phyloP scores from a whole-genome alignment of 2,113 vertebrate genomes.

The Marmota flaviventris region DNA sequence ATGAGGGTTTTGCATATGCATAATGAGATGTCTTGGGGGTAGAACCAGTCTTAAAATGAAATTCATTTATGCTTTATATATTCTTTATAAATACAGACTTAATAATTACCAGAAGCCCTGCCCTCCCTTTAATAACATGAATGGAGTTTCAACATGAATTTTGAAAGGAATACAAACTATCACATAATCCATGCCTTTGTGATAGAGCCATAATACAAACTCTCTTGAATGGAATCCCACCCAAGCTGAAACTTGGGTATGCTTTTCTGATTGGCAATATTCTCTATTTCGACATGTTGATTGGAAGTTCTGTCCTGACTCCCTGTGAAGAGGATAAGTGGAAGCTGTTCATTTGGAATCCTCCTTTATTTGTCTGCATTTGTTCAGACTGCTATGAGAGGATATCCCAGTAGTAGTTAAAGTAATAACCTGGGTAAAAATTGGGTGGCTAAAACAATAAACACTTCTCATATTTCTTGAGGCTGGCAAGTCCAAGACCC shows the following conservation, averaged over 20 bases:
- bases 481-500: no score
- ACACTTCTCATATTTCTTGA: not conserved
- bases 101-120: not conserved
- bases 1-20: not conserved
- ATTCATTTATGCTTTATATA: not conserved
- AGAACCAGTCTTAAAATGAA: not conserved
- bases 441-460: not conserved
- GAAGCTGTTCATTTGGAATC: not conserved
- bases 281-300: not conserved
- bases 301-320: not conserved
- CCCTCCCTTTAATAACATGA: not conserved
- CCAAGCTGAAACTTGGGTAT: not conserved
- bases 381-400: not conserved
- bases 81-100: not conserved
- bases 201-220: not conserved
- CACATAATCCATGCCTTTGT: not conserved
- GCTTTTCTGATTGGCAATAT: not conserved
- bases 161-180: not conserved
- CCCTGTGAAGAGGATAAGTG: not conserved
- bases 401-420: no score
- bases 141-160: not conserved
- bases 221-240: not conserved
- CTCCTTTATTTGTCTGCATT: not conserved
- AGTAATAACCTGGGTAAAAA: not conserved
- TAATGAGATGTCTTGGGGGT: no score